phyloP scores from a whole-genome alignment of 2,113 vertebrate species.

The Elephas maximus region DNA sequence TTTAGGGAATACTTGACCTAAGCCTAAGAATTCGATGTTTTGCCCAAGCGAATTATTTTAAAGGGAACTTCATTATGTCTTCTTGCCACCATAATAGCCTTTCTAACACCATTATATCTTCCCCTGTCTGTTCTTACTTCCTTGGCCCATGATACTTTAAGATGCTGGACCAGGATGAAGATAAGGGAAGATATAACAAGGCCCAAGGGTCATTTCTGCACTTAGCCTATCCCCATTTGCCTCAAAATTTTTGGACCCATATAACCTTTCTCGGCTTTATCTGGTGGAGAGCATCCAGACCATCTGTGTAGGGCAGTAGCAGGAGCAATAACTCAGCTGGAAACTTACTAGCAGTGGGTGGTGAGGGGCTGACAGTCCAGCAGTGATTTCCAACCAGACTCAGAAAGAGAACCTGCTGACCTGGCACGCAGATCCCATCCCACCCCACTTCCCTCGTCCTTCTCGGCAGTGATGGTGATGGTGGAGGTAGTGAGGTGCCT shows the following conservation, averaged over 20 bases:
- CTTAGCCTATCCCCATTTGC: not conserved
- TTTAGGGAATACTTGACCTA: not conserved
- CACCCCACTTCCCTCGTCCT: not conserved
- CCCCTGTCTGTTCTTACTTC: not conserved
- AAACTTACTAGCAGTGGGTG: not conserved
- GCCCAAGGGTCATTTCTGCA: not conserved
- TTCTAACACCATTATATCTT: not conserved
- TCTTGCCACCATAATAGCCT: not conserved
- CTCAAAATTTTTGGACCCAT: not conserved
- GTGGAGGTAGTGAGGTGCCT: not conserved
- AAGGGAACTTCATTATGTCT: not conserved
- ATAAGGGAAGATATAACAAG: not conserved
- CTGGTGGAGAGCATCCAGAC: not conserved
- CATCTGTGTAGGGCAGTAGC: not conserved
- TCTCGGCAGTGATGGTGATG: too few species aligned
- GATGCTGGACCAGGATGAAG: not conserved
- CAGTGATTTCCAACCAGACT: not conserved
- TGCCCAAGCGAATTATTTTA: not conserved
- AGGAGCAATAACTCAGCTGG: not conserved
- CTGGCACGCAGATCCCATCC: too few species aligned
- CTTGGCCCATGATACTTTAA: not conserved
- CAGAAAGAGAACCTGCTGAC: not conserved
- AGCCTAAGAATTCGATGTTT: not conserved
- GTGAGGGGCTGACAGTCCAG: not conserved
- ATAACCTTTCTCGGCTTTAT: not conserved